These are phyloP conservation scores for Parazoanthus atlanticus DNA, from an alignment of 92 coral and sea anemone species.

Conservation along the genomic window DNA sequence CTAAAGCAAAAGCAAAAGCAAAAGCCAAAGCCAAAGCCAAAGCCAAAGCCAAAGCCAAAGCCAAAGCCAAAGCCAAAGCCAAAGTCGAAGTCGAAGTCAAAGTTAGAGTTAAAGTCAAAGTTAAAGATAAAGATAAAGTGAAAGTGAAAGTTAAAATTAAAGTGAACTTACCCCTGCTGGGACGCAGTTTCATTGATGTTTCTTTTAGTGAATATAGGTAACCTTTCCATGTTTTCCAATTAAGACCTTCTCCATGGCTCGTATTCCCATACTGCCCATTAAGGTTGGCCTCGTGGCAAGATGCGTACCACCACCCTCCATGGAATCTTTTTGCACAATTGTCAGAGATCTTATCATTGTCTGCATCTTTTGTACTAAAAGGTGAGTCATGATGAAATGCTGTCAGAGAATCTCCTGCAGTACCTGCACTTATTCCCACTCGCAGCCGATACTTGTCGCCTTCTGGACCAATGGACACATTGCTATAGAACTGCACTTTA, in stretches of 20 bases:
- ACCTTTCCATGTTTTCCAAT: neutral
- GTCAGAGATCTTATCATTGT: neutral
- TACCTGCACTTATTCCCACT: neutral
- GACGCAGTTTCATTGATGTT: conserved; percentile 6
- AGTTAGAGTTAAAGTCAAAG: too few relatives aligned
- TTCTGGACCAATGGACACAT: conserved; percentile 1
- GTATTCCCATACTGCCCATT: neutral
- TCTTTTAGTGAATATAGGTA: neutral
- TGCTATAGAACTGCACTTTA: conserved; percentile 13
- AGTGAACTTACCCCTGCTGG: neutral
- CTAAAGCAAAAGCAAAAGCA: too few relatives aligned
- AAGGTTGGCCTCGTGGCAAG: neutral
- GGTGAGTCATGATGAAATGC: neutral
- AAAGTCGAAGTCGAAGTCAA: too few relatives aligned
- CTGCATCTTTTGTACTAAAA: neutral
- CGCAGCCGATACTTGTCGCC: conserved; percentile 1
- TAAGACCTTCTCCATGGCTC: neutral
- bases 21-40: too few relatives aligned
- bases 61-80: too few relatives aligned
- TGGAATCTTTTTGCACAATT: neutral
- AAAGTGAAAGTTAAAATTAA: too few relatives aligned
- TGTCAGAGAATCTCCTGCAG: neutral
- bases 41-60: too few relatives aligned
- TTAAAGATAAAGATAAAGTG: too few relatives aligned
- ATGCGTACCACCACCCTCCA: neutral